Conservation (phyloP, 2,888 invertebrate genomes). For the Ophion costatus region DNA sequence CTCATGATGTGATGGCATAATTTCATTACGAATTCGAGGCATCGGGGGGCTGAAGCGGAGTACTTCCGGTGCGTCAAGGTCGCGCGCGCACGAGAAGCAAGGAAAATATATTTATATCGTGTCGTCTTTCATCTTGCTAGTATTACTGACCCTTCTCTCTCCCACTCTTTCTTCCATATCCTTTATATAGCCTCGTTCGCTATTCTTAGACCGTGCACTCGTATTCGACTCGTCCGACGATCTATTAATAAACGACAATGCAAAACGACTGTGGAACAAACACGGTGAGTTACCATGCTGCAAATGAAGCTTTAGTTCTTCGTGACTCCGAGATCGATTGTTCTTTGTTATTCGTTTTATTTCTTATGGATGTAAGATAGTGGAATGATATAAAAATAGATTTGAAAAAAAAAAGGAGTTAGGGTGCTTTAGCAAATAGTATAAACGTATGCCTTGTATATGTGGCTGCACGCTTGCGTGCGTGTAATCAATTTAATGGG, state of each 20-base stretch:
- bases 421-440: too few species aligned
- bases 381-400: too few species aligned
- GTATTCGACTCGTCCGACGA: constrained; percentile 40
- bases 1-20: too few species aligned
- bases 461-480: too few species aligned
- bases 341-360: background rate
- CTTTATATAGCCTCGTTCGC: constrained; percentile 18
- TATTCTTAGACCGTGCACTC: constrained; percentile 61
- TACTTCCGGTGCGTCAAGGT: constrained; percentile 37
- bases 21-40: background rate
- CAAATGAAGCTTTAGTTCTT: background rate
- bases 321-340: background rate
- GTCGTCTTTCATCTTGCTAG: background rate
- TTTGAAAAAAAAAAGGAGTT: too few species aligned
- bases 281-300: background rate
- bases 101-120: background rate
- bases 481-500: too few species aligned
- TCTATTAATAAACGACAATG: constrained; percentile 56
- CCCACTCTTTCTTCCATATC: background rate
- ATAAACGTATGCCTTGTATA: too few species aligned
- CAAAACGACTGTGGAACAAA: background rate
- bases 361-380: background rate
- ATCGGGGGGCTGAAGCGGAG: background rate
- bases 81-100: background rate
- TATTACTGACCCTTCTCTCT: constrained; percentile 11